These are phyloP conservation scores for Esox lucius DNA, from an alignment of 2,797 vertebrate species.

Conservation along the genomic window DNA sequence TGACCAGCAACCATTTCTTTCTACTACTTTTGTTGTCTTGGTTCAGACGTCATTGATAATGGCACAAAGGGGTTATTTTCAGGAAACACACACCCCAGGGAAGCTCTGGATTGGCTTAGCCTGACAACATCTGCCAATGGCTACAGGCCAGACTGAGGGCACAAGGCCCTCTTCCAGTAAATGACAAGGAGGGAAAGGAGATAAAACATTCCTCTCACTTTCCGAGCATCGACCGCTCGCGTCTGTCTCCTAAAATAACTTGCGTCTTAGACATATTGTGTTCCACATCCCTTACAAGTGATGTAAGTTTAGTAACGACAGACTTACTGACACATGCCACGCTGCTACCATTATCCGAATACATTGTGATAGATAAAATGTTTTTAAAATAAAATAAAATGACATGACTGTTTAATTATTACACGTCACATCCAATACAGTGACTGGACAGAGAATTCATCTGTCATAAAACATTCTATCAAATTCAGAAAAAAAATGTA, in stretches of 20 bases:
- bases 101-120: conserved; percentile 16
- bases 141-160: conserved; percentile 51
- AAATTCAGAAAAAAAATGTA: conserved; percentile 23
- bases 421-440: neutral
- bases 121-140: conserved; percentile 46
- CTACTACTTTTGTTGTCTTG: conserved; percentile 1
- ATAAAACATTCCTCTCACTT: conserved; percentile 46
- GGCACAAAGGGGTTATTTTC: conserved; percentile 20
- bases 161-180: conserved; percentile 60
- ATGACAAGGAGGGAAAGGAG: conserved; percentile 36
- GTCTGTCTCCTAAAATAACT: neutral
- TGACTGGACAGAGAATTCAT: neutral
- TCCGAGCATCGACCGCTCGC: neutral
- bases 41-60: conserved; percentile 26
- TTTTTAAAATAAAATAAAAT: too few species aligned
- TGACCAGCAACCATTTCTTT: neutral
- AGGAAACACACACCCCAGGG: conserved; percentile 28
- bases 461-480: neutral
- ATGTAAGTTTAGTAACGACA: too few species aligned
- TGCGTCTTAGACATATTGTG: neutral
- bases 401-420: neutral
- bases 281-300: too few species aligned
- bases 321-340: too few species aligned
- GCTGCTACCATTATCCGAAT: too few species aligned
- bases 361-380: too few species aligned